A percentile compares a stretch with the other conserved stretches of the same genome.
These are phyloP conservation scores for Florisuga fusca DNA, from an alignment of 2,797 vertebrate genomes.

Conservation along the genomic window DNA sequence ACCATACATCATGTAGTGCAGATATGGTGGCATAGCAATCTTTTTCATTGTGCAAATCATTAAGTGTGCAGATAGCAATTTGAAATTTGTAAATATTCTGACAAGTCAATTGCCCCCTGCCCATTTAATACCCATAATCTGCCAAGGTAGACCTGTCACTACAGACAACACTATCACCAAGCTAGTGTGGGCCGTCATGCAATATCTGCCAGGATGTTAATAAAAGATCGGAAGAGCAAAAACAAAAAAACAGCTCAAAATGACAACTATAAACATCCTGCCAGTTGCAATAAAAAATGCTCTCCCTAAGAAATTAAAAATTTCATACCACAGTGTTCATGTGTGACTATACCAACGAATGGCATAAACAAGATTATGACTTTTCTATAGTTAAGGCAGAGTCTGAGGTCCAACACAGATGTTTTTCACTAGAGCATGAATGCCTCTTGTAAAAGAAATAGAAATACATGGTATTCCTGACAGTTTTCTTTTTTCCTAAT, in stretches of 20 bases:
- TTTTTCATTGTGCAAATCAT: constrained; percentile 12
- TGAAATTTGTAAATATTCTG: constrained; percentile 74
- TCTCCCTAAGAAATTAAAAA: constrained; percentile 23
- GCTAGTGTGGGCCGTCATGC: neutral
- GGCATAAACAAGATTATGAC: neutral
- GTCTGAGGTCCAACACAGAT: neutral
- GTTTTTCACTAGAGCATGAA: neutral
- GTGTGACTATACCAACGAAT: neutral
- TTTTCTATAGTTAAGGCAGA: neutral
- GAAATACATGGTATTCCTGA: neutral
- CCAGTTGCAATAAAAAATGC: neutral
- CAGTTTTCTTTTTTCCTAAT: neutral
- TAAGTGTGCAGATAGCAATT: constrained; percentile 62
- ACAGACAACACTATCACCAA: constrained; percentile 32
- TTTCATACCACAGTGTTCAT: neutral
- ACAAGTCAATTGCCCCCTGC: constrained; percentile 65
- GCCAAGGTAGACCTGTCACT: constrained; percentile 51
- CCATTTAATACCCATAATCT: constrained; percentile 67
- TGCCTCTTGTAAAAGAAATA: neutral
- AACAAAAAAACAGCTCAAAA: neutral
- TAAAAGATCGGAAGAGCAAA: neutral
- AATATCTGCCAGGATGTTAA: constrained; percentile 13
- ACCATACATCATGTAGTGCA: neutral
- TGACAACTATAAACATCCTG: neutral
- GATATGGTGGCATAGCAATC: constrained; percentile 2